These are phyloP conservation scores for Drosophila lacertosa DNA, from an alignment of 1,140 invertebrate species.

Conservation along the genomic window DNA sequence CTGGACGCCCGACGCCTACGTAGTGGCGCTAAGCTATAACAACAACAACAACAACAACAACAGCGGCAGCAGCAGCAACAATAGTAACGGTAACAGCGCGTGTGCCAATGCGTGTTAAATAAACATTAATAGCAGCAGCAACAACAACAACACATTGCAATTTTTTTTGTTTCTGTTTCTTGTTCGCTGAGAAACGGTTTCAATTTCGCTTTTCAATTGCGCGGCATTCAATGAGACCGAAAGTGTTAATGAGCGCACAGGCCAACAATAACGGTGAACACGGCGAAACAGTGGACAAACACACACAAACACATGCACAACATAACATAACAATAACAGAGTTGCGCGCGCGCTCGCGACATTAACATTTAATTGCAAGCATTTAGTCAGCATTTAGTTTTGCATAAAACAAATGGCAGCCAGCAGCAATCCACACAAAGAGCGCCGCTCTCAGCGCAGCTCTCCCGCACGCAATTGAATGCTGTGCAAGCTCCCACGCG, in stretches of 20 bases:
- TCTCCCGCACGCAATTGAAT: neutral
- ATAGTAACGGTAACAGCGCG: constrained; percentile 45
- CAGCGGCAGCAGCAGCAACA: constrained; percentile 10
- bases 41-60: constrained; percentile 14
- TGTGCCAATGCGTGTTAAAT: constrained; percentile 76
- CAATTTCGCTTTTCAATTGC: constrained; percentile 71
- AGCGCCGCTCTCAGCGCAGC: constrained; percentile 1
- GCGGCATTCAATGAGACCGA: constrained; percentile 56
- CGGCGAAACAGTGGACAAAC: constrained; percentile 10
- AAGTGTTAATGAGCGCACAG: constrained; percentile 58
- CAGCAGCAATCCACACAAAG: constrained; percentile 30
- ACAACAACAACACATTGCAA: constrained; percentile 18
- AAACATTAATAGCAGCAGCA: constrained; percentile 65
- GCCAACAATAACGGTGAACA: constrained; percentile 37
- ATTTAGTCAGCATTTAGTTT: constrained; percentile 78
- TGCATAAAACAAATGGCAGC: constrained; percentile 74
- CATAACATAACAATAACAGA: constrained; percentile 27
- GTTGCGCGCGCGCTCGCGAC: constrained; percentile 32
- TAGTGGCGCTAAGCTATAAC: constrained; percentile 27
- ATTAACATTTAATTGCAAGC: constrained; percentile 79
- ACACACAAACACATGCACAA: constrained; percentile 18
- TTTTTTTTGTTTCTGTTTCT: constrained; percentile 20
- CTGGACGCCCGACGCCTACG: neutral
- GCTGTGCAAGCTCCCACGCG: constrained; percentile 12
- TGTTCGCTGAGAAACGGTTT: constrained; percentile 52